Percentiles rank a stretch among this genome's conserved stretches.
phyloP scores from a whole-genome alignment of 64 coral and sea anemone genomes.

The Pocillopora verrucosa region DNA sequence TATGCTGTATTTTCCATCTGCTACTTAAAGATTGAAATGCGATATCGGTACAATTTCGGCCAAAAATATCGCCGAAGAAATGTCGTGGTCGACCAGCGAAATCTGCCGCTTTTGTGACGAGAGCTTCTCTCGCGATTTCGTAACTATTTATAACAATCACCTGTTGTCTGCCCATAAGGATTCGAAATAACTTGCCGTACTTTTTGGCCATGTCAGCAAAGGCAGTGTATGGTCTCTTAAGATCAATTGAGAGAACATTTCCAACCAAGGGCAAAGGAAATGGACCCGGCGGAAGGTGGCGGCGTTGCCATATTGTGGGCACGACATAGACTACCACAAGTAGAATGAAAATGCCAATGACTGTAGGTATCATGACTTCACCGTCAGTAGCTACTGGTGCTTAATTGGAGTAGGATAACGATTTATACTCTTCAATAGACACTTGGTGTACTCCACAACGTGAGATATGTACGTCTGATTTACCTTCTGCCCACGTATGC shows the following conservation, averaged over 20 bases:
- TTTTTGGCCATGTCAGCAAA: slow-evolving; percentile 39
- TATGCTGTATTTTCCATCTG: slow-evolving; percentile 44
- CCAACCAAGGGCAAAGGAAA: slow-evolving; percentile 44
- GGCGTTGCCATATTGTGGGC: neutral
- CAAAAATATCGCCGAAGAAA: slow-evolving; percentile 21
- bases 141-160: slow-evolving; percentile 42
- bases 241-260: slow-evolving; percentile 43
- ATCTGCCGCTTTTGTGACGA: slow-evolving; percentile 3
- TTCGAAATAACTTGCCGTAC: slow-evolving; percentile 39
- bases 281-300: slow-evolving; percentile 46
- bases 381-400: no score
- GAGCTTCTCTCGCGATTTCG: slow-evolving; percentile 31
- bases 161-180: slow-evolving; percentile 21
- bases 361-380: neutral
- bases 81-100: slow-evolving; percentile 48
- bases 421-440: no score
- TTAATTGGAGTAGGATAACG: no score
- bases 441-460: no score
- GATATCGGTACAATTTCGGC: slow-evolving; percentile 18
- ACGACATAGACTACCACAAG: neutral
- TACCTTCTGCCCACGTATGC: no score
- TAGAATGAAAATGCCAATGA: neutral
- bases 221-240: slow-evolving; percentile 15
- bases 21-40: slow-evolving; percentile 30
- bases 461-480: no score